Percentiles rank a stretch among this genome's conserved stretches.
Conservation (phyloP, 2,888 invertebrate species). For the Meliscaeva auricollis region DNA sequence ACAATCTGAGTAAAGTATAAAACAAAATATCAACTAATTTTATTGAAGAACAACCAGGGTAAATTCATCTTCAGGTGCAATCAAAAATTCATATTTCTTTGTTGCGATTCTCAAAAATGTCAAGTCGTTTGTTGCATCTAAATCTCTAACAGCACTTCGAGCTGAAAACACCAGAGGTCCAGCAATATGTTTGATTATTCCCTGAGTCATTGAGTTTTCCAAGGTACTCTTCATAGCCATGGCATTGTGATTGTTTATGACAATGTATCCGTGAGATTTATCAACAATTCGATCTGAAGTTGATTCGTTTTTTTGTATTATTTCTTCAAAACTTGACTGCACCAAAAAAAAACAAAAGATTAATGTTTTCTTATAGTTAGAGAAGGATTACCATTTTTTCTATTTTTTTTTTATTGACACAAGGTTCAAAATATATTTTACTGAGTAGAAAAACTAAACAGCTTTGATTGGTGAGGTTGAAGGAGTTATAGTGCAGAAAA, state of each 20-base stretch:
- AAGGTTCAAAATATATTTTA: no score
- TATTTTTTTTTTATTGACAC: no score
- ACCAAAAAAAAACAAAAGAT: neutral
- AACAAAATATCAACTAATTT: neutral
- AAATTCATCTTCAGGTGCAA: constrained; percentile 81
- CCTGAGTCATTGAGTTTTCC: constrained; percentile 81
- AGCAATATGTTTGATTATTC: constrained; percentile 80
- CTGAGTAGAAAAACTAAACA: no score
- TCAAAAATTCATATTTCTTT: constrained; percentile 81
- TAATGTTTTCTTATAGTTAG: no score
- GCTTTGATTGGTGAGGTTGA: no score
- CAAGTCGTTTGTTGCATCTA: constrained; percentile 81
- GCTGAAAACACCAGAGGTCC: constrained; percentile 78
- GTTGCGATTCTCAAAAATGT: constrained; percentile 81
- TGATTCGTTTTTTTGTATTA: constrained; percentile 78
- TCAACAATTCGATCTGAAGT: constrained; percentile 80
- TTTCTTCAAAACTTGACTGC: constrained; percentile 79
- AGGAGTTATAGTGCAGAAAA: no score
- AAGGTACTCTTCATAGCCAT: constrained; percentile 79
- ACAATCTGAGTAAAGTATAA: neutral
- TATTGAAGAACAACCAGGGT: constrained; percentile 81
- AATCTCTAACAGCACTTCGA: constrained; percentile 81
- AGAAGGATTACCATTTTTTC: no score
- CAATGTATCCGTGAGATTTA: constrained; percentile 79
- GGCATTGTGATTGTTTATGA: constrained; percentile 79